phyloP scores from a whole-genome alignment of 2,113 vertebrate species.

The Kryptolebias marmoratus region DNA sequence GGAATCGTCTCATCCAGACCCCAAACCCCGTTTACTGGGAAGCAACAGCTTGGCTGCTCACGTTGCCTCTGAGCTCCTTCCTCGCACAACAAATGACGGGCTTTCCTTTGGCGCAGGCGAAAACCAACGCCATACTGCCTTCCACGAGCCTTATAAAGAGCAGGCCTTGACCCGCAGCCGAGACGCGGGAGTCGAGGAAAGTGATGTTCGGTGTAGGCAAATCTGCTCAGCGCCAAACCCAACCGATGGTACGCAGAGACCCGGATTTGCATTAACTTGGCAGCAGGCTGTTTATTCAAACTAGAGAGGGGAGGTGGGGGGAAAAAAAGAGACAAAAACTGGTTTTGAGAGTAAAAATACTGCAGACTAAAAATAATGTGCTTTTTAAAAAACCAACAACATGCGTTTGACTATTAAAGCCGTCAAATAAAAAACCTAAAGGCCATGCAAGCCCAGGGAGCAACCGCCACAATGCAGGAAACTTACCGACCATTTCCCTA shows the following conservation, averaged over 20 bases:
- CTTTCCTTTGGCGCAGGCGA: conserved; percentile 3
- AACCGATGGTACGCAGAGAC: conserved; percentile 34
- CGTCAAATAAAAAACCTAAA: conserved; percentile 10
- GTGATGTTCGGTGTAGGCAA: background rate
- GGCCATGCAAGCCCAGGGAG: conserved; percentile 35
- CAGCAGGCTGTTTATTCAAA: conserved; percentile 34
- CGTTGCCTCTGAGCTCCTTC: conserved; percentile 26
- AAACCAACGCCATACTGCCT: conserved; percentile 12
- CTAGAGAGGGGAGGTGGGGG: background rate
- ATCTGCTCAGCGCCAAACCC: conserved; percentile 53
- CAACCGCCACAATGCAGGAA: conserved; percentile 24
- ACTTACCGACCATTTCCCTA: conserved; percentile 67
- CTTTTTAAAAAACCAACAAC: too few relatives aligned
- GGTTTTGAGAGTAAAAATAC: conserved; percentile 13
- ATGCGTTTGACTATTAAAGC: conserved; percentile 14
- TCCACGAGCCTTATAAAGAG: conserved; percentile 29
- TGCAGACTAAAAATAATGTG: too few relatives aligned
- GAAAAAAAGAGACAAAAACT: conserved; percentile 22
- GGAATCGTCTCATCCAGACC: background rate
- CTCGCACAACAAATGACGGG: conserved; percentile 2
- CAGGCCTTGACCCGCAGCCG: conserved; percentile 13
- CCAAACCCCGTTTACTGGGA: background rate
- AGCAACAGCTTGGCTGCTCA: background rate
- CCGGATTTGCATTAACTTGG: conserved; percentile 40
- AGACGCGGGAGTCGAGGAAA: background rate